Conservation (phyloP, 1,140 invertebrate genomes). For the Stenopsyche tienmushanensis region DNA sequence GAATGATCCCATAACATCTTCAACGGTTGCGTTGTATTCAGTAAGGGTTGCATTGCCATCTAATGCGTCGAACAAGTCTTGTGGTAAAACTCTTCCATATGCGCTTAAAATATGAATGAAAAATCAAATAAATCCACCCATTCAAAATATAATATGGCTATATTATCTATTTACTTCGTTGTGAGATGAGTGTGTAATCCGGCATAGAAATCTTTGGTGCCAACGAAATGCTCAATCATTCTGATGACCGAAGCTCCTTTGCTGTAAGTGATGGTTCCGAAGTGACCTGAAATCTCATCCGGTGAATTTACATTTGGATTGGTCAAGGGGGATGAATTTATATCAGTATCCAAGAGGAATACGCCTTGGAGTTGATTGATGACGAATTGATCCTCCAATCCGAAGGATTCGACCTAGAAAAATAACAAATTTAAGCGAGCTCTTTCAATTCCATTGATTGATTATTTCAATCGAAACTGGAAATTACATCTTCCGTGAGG, state of each 20-base stretch:
- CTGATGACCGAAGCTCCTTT: constrained; percentile 70
- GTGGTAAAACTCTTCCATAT: constrained; percentile 59
- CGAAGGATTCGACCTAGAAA: background rate
- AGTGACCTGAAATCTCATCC: constrained; percentile 56
- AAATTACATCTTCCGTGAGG: constrained; percentile 55
- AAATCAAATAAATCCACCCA: too few species aligned
- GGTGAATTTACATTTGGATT: constrained; percentile 47
- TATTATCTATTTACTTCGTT: background rate
- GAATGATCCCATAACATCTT: background rate
- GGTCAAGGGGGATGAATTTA: constrained; percentile 58
- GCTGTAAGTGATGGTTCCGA: constrained; percentile 62
- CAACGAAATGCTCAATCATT: constrained; percentile 76
- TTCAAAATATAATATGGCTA: too few species aligned
- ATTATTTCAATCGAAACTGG: background rate
- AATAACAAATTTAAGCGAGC: background rate
- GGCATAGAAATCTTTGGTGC: constrained; percentile 59
- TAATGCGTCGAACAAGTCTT: constrained; percentile 67
- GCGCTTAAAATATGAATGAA: constrained; percentile 42
- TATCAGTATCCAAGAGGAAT: constrained; percentile 60
- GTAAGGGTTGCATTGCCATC: constrained; percentile 51
- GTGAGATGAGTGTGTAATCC: constrained; percentile 50
- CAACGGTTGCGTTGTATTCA: background rate
- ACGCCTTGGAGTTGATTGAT: constrained; percentile 60
- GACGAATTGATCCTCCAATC: constrained; percentile 51
- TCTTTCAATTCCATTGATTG: too few species aligned